Conservation (phyloP, 1,140 invertebrate species). For the Caenorhabditis latens region DNA sequence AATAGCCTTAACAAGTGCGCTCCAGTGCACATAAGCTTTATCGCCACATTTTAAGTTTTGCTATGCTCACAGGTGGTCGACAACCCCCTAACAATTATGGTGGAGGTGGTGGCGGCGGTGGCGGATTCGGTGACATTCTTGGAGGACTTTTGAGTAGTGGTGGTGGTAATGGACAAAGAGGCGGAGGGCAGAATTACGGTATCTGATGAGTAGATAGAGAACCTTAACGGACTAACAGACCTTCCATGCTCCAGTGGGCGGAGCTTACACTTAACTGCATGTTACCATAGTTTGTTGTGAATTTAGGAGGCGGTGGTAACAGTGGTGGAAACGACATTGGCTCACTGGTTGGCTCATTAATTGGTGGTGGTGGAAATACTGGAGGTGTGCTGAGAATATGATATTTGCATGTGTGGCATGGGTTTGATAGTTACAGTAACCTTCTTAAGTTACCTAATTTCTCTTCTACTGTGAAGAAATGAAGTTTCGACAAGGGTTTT, state of each 20-base stretch:
- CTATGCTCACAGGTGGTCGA: too few species aligned
- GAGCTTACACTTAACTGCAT: too few species aligned
- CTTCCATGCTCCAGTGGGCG: too few species aligned
- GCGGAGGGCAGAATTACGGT: constrained; percentile 29
- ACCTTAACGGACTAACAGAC: too few species aligned
- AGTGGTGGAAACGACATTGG: not conserved
- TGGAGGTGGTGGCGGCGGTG: constrained; percentile 9
- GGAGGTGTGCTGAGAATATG: not conserved
- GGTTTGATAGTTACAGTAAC: too few species aligned
- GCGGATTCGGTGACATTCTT: constrained; percentile 53
- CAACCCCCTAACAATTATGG: not conserved
- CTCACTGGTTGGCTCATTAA: not conserved
- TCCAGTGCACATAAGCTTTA: too few species aligned
- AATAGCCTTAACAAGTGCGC: too few species aligned
- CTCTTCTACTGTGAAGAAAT: too few species aligned
- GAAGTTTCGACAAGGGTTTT: too few species aligned
- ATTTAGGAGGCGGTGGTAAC: constrained; percentile 1
- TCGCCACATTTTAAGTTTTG: too few species aligned
- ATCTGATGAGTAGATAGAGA: not conserved
- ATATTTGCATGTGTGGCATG: too few species aligned
- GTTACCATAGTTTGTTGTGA: not conserved
- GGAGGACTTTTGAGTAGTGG: constrained; percentile 64
- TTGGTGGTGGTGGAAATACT: constrained; percentile 13
- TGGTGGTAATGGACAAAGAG: constrained; percentile 48
- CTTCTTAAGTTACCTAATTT: too few species aligned